Evolutionary conservation across 1,140 invertebrate genomes (phyloP).

Genomic region (Cydia splendana): DNA sequence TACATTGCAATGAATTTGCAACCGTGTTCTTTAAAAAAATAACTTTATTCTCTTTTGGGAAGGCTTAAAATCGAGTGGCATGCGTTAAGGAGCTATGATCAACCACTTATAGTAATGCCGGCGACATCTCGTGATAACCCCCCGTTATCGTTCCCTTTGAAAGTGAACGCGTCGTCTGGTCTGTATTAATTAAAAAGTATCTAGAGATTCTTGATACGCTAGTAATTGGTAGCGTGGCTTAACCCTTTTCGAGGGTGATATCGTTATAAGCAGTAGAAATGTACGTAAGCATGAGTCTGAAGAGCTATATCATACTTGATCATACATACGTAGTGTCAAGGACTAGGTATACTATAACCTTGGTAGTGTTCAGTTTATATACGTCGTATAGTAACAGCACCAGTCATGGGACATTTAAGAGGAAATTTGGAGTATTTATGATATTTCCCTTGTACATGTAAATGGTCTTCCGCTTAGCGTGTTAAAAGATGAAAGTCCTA

Average conservation of each 20-base stretch:
- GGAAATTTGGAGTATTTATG: no score
- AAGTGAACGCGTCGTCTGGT: slow-evolving; percentile 15
- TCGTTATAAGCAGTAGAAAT: neutral
- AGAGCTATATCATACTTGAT: no score
- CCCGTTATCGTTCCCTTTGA: slow-evolving; percentile 8
- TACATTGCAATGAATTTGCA: neutral
- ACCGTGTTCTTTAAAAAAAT: neutral
- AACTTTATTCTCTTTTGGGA: neutral
- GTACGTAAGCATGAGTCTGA: neutral
- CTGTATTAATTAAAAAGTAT: slow-evolving; percentile 11
- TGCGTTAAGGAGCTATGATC: neutral
- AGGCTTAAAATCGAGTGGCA: neutral
- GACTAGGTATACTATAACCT: no score
- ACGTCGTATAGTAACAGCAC: no score
- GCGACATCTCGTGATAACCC: slow-evolving; percentile 15
- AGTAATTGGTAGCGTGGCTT: neutral
- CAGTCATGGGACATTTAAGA: no score
- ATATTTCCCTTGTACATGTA: no score
- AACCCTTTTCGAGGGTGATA: neutral
- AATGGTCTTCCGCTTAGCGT: no score
- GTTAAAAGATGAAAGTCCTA: no score
- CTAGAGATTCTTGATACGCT: neutral
- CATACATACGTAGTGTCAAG: no score
- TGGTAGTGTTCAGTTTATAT: no score
- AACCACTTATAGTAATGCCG: neutral